Evolutionary conservation across 2,888 invertebrate genomes (phyloP), one percentile per base, ranked within the genome.

Genomic region (Danaus chrysippus): DNA sequence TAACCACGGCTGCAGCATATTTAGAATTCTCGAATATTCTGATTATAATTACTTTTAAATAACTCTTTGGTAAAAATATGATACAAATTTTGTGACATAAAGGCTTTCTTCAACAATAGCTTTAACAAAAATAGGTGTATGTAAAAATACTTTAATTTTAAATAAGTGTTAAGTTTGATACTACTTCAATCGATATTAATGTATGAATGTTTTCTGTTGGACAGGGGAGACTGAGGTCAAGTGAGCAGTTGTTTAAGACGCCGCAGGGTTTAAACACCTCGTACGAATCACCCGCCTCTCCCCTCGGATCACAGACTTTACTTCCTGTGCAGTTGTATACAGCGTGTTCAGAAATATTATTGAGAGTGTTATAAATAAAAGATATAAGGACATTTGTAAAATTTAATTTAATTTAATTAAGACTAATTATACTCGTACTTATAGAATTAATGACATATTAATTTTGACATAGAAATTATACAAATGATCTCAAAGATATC

Each of bases 181-280:
- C n/a, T n/a, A 43, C 11, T 49, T 10, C 17, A 17, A 17, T 17
- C 15, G n/a, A 10, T 17, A 17, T 15, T 1, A 17, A 52, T 56
- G 19, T 56, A 11, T 56, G 60, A 10, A 44, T 61, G 53, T 61
- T 56, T 57, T 13, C 53, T n/a, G 60, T 66, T 64, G 68, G 71
- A 73, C 73, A 59, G 58, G 62, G 68, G 63, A 54, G 64, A 62
- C 57, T 54, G 65, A 66, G 71, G 76, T 75, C 75, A 75, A 81
- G 84, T 83, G 83, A 10, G 49, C 17, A 17, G 17, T 17, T 83
- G 83, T 81, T 81, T 86, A 86, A 84, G 83, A 82, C 78, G 78
- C 73, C 74, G 76, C 71, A 71, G 75, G 76, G 78, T 78, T 82
- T 81, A 79, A 82, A 82, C 85, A 86, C 85, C 82, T 85, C 82